Evolutionary conservation across 2,888 invertebrate genomes (phyloP), one percentile per base, ranked within the genome.

Genomic region (Drosophila bunnanda): DNA sequence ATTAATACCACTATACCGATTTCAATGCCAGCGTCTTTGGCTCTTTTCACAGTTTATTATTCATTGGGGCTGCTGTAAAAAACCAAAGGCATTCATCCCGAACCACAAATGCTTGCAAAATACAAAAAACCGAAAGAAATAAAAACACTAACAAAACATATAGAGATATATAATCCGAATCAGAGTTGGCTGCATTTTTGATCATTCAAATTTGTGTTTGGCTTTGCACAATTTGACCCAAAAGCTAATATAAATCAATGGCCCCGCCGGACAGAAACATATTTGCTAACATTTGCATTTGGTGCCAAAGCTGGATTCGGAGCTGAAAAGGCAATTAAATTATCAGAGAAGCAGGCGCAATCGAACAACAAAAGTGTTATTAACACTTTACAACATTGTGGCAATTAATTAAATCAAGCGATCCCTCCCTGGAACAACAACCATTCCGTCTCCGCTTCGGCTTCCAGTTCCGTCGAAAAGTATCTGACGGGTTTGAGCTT

Each of bases 381-480:
- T 78, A 86, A 75, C 75, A 78, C 66, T 83, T 85, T 78, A 82
- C 87, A 80, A 75, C 82, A 83, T 65, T 62, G 70, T 65, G 79
- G 79, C 75, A 79, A 86, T 82, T 80, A 85, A 88, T 85, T 85
- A 87, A 82, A 65, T 56, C 75, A 76, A 78, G 78, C 69, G 34
- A 43, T 32, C 15, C 52, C 34, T 39, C 36, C 20, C 34, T 57
- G 50, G 17, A 50, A 17, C 25, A n/a, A n/a, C n/a, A 56, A 38
- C 39, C 58, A 32, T 25, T 30, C 36, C 50, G 36, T 50, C 7
- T 4, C 32, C n/a, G 1, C 39, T 2, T 39, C 6, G 20, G 15
- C 56, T 8, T 30, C 39, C 20, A 46, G 44, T 46, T 58, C 44
- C 38, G 12, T 39, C 65, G 20, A 28, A 65, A 36, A 34, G 66